Evolutionary conservation across 2,888 invertebrate species (phyloP).

Genomic region (Callyntrura guangdongensis): DNA sequence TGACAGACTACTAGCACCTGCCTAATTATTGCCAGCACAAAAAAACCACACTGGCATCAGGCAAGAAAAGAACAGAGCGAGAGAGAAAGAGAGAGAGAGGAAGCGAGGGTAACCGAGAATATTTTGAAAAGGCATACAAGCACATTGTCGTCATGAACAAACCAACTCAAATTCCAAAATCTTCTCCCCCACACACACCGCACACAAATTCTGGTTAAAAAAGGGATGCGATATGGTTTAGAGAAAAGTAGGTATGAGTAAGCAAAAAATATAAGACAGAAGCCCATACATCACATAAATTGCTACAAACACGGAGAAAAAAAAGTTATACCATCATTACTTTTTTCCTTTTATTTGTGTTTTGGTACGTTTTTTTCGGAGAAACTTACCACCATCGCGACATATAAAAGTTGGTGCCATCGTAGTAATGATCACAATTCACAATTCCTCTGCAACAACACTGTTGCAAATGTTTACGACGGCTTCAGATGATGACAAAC

Average conservation of each 20-base stretch:
- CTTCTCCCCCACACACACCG: constrained; percentile 62
- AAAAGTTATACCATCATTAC: constrained; percentile 51
- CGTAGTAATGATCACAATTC: constrained; percentile 46
- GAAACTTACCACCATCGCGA: constrained; percentile 74
- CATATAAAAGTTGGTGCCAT: constrained; percentile 69
- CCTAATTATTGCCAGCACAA: constrained; percentile 77
- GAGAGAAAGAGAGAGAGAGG: constrained; percentile 62
- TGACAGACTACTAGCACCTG: constrained; percentile 76
- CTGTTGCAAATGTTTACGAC: constrained; percentile 17
- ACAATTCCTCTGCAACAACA: too few species aligned
- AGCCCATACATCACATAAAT: constrained; percentile 56
- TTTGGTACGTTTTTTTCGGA: constrained; percentile 41
- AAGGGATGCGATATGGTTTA: constrained; percentile 67
- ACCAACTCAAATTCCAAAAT: constrained; percentile 80
- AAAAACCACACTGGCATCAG: constrained; percentile 80
- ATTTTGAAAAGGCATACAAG: constrained; percentile 73
- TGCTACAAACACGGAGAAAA: neutral
- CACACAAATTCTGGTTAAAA: constrained; percentile 53
- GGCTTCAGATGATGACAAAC: neutral
- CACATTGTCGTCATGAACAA: constrained; percentile 74
- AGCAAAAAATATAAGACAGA: constrained; percentile 67
- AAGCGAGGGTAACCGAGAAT: constrained; percentile 78
- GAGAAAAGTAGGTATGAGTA: constrained; percentile 61
- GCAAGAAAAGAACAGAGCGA: constrained; percentile 64
- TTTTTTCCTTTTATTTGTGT: constrained; percentile 9